Conservation (phyloP, 2,888 invertebrate genomes). For the Phasia obesa region DNA sequence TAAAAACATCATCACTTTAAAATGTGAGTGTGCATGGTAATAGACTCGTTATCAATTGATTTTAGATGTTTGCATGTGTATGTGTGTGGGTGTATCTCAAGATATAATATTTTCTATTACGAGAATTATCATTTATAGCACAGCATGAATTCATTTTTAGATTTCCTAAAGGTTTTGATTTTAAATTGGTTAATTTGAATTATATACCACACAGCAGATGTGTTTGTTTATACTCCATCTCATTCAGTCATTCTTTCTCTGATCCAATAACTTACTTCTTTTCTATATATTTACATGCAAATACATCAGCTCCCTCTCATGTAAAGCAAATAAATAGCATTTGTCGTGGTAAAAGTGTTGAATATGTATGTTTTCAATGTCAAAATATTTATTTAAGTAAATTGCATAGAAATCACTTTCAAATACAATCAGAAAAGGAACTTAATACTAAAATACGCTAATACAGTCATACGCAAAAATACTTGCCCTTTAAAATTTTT, state of each 20-base stretch:
- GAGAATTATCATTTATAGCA: slow-evolving; percentile 10
- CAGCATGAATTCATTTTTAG: slow-evolving; percentile 43
- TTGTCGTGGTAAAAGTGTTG: slow-evolving; percentile 63
- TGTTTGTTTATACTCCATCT: slow-evolving; percentile 48
- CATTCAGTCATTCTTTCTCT: slow-evolving; percentile 10
- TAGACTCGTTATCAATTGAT: no score
- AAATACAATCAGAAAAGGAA: slow-evolving; percentile 53
- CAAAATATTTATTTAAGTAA: slow-evolving; percentile 68
- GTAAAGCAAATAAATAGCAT: slow-evolving; percentile 34
- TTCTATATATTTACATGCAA: neutral
- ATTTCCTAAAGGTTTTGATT: slow-evolving; percentile 65
- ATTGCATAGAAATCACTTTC: slow-evolving; percentile 70
- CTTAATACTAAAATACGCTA: slow-evolving; percentile 1
- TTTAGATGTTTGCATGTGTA: neutral
- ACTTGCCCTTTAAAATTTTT: neutral
- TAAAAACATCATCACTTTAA: slow-evolving; percentile 25
- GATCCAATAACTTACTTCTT: neutral
- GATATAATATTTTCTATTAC: slow-evolving; percentile 10
- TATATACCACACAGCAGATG: slow-evolving; percentile 61
- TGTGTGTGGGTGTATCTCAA: neutral
- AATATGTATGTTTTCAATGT: slow-evolving; percentile 66
- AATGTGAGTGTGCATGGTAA: neutral
- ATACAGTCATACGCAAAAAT: neutral
- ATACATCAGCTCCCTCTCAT: neutral
- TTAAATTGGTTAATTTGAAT: slow-evolving; percentile 63